Evolutionary conservation across 2,113 vertebrate species (phyloP), one percentile per base, ranked within the genome.

Genomic region (Hassar affinis): DNA sequence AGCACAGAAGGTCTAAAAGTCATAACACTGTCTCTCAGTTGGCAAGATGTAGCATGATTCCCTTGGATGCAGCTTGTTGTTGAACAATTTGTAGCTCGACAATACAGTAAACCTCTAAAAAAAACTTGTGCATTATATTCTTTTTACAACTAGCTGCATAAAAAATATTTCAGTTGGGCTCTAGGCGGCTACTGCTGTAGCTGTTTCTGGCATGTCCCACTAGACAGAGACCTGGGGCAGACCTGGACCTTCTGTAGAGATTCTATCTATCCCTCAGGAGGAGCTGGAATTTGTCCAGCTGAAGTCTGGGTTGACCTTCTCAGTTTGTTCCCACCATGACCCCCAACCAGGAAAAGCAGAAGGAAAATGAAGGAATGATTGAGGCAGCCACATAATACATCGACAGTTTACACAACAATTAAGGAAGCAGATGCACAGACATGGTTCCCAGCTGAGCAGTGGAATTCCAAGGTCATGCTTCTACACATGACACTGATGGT

Each of bases 401-500:
- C 14, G 35, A 76, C 15, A 12, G n/a, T 56, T 56, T 56, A 77
- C 35, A 38, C 9, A 12, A 38, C 51, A 56, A 35, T 56, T 38
- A 56, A 35, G 30, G 56, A 35, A 77, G 20, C 47, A 76, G 15
- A 76, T 76, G 49, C 49, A 77, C 18, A 77, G 30, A 35, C 51
- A 38, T 77, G 33, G 9, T 25, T 77, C 33, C 30, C 30, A 77
- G 51, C 74, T 56, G 51, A 38, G 74, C 18, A 56, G 30, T 0
- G 51, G 17, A 77, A 9, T 77, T 38, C 74, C 74, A 56, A 18
- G 18, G 74, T 77, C 51, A 20, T 56, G 74, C 30, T 77, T 77
- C 20, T 35, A 76, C 22, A 76, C 7, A 76, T 11, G 30, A 54
- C 72, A 76, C 17, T 52, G 27, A 42, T 72, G 20, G 25, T 25